phyloP scores from a whole-genome alignment of 2,113 vertebrate genomes.

The Tychaedon coryphoeus region DNA sequence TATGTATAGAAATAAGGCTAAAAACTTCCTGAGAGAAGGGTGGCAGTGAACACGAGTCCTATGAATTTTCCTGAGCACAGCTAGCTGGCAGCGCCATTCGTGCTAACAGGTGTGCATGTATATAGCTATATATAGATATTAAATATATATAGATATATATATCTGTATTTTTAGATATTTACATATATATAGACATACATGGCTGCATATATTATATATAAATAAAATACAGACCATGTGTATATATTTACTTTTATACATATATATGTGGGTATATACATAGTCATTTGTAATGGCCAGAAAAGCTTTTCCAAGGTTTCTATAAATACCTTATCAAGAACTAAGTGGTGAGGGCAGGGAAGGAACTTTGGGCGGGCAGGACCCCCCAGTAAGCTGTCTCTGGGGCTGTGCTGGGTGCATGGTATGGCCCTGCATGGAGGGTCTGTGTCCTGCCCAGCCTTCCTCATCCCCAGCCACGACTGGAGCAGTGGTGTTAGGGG shows the following conservation, averaged over 20 bases:
- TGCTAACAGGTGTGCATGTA: neutral
- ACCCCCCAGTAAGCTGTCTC: neutral
- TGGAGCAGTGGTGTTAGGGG: neutral
- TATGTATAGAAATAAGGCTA: neutral
- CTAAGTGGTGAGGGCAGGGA: neutral
- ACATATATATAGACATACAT: neutral
- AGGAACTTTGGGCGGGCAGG: neutral
- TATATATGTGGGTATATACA: neutral
- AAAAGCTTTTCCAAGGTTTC: neutral
- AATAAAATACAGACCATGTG: neutral
- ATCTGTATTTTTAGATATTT: neutral
- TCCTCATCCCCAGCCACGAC: neutral
- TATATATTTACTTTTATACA: neutral
- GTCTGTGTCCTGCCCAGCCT: rapidly evolving
- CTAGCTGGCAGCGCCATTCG: neutral
- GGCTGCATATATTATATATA: neutral
- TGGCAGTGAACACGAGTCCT: neutral
- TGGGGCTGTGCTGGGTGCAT: rapidly evolving
- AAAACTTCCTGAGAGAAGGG: neutral
- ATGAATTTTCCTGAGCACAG: neutral
- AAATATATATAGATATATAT: neutral
- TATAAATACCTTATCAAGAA: neutral
- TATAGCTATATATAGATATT: neutral
- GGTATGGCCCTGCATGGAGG: rapidly evolving
- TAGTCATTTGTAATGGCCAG: neutral